Evolutionary conservation across 2,113 vertebrate genomes (phyloP).

Genomic region (Pelmatolapia mariae): DNA sequence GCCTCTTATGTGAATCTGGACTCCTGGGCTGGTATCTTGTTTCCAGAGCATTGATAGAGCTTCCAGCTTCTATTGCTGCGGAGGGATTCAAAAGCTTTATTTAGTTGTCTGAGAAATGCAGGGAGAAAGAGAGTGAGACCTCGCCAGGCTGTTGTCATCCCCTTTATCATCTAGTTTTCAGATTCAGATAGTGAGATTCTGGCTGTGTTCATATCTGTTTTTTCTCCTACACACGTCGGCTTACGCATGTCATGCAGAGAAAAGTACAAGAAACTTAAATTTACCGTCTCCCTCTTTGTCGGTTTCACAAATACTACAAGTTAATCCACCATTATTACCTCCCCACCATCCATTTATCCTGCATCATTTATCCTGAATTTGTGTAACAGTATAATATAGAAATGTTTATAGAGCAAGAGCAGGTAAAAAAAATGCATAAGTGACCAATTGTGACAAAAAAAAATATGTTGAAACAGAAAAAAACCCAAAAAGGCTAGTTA

Average conservation of each 20-base stretch:
- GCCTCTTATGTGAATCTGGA: conserved; percentile 60
- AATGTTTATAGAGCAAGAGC: background rate
- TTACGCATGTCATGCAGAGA: conserved; percentile 5
- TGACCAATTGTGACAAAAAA: background rate
- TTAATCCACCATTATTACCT: background rate
- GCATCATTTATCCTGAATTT: background rate
- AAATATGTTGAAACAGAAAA: background rate
- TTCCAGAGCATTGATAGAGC: conserved; percentile 54
- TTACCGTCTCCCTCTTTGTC: background rate
- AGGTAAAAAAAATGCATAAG: background rate
- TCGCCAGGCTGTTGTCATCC: conserved; percentile 40
- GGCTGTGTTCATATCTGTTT: conserved; percentile 29
- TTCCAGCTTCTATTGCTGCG: conserved; percentile 49
- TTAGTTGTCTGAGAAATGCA: conserved; percentile 27
- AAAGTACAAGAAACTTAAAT: conserved; percentile 31
- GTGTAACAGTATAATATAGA: background rate
- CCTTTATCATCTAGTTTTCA: conserved; percentile 45
- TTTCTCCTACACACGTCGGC: background rate
- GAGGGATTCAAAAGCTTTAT: conserved; percentile 68
- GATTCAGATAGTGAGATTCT: conserved; percentile 46
- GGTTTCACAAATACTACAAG: background rate
- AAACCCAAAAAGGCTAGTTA: accelerated
- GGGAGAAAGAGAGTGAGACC: background rate
- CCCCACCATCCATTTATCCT: background rate
- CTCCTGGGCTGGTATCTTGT: conserved; percentile 43